Base-by-base conservation (phyloP, 2,797 vertebrate species). In the Botia kubotai region DNA sequence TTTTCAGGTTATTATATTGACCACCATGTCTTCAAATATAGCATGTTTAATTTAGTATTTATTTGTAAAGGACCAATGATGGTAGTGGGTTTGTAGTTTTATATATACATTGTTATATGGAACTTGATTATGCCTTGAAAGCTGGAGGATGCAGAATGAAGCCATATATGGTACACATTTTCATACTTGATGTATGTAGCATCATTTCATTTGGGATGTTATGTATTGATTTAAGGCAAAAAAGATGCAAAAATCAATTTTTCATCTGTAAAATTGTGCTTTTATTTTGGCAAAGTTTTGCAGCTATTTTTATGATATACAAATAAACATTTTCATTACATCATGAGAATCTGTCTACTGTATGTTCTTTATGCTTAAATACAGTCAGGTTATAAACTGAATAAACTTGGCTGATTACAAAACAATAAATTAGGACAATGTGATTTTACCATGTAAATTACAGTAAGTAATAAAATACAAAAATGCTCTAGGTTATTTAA, bases 301-400 rank as follows among this genome's bases (percentile, higher is more conserved):
- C 81, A 83, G 68, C 75, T 86, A 81, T 84, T 86, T 82, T 86
- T 77, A 72, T 73, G 75, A 87, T 55, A 79, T 60, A 74, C 39
- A 66, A 48, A 86, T 82, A 87, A 85, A 86, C 13, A 36, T 79
- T 85, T 83, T 72, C 83, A 77, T 84, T 69, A 83, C 82, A 73
- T 83, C 58, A 83, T 48, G 33, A 62, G 29, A 33, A n/a, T 72
- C 21, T 21, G 71, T 60, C 72, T 76, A 13, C 39, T 46, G 58
- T 76, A 58, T 77, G 58, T 72, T n/a, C 14, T 74, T n/a, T 26
- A 33, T 17, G 58, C 23, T 29, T 5, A 29, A 14, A 14, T 62
- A 0, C 6, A 23, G 26, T 43, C 16, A 17, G 23, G 23, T 26
- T 26, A 26, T 26, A 26, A 36, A 36, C 33, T 36, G 33, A 36